Evolutionary conservation across 2,888 invertebrate genomes (phyloP), one percentile per base, ranked within the genome.

Genomic region (Slavum lentiscoides): DNA sequence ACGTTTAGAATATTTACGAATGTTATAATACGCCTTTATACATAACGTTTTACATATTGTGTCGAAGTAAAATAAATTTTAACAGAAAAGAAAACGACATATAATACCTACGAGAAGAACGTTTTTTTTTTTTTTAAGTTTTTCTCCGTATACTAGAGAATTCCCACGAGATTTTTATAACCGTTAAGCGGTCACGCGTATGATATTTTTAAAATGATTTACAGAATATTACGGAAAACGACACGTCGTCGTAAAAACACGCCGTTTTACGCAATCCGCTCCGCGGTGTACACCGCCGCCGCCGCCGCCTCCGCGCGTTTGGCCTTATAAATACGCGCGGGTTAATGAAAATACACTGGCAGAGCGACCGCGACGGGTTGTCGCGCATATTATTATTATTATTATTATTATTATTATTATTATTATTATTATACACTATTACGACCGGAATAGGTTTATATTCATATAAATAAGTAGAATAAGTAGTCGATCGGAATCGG

Each of bases 131-230:
- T 30, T 30, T 30, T 30, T 30, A 30, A 30, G 30, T 30, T 30
- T 30, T 30, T 30, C 30, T 30, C 30, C 30, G 30, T 4, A 4
- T 4, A 30, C 39, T 23, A 58, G 58, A 17, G 19, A 55, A 66
- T 75, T 75, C 74, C 66, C 74, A 75, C 74, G 66, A 75, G 74
- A 75, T 75, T 64, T 30, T 37, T 53, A 64, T 74, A 49, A 49
- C 62, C 74, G 37, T 74, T 53, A 23, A 49, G 17, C 11, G 21
- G 23, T 2, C 8, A 55, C 55, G 19, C 19, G 49, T 49, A 49
- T n/a, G n/a, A n/a, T 62, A 37, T 30, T 74, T 74, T 74, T 64
- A 64, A 62, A 53, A 30, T 55, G 69, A 69, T 69, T 69, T 69
- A 69, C 55, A 55, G 11, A 43, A 21, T 67, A 8, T 1, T 49